Percentiles rank a stretch among this genome's conserved stretches.
phyloP scores from a whole-genome alignment of 37 sponge, comb jelly and placozoan species.

The Agelas oroides region DNA sequence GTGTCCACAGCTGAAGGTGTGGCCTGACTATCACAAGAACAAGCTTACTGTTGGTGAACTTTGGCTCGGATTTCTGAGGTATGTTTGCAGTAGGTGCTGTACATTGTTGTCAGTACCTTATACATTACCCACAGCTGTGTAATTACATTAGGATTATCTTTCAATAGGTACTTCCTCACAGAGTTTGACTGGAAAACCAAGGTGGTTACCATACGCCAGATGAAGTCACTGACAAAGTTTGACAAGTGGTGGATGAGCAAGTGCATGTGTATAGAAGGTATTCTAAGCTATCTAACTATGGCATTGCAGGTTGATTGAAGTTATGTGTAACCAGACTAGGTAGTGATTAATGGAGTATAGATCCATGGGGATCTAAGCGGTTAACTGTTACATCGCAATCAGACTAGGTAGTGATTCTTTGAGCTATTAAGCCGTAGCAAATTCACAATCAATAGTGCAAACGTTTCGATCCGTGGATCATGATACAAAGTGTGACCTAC shows the following conservation, averaged over 20 bases:
- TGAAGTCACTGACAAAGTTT: conserved; percentile 70
- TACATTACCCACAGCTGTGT: neutral
- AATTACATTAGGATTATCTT: no score
- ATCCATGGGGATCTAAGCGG: no score
- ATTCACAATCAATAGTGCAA: no score
- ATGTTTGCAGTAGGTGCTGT: neutral
- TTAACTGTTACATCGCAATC: no score
- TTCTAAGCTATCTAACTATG: neutral
- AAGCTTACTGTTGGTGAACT: conserved; percentile 30
- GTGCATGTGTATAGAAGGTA: conserved; percentile 84
- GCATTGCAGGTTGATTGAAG: neutral
- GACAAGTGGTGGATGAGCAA: conserved; percentile 85
- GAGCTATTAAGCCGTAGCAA: no score
- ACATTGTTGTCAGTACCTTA: neutral
- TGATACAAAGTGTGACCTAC: no score
- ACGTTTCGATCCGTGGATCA: no score
- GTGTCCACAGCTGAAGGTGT: conserved; percentile 18
- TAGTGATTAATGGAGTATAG: no score
- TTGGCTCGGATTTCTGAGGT: conserved; percentile 79
- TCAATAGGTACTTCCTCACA: conserved; percentile 45
- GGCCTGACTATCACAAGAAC: conserved; percentile 40
- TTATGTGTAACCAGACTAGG: no score
- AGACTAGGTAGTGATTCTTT: no score
- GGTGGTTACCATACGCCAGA: conserved; percentile 72
- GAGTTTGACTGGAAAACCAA: conserved; percentile 71